phyloP scores from a whole-genome alignment of 1,140 invertebrate genomes.

The Epicauta chinensis region DNA sequence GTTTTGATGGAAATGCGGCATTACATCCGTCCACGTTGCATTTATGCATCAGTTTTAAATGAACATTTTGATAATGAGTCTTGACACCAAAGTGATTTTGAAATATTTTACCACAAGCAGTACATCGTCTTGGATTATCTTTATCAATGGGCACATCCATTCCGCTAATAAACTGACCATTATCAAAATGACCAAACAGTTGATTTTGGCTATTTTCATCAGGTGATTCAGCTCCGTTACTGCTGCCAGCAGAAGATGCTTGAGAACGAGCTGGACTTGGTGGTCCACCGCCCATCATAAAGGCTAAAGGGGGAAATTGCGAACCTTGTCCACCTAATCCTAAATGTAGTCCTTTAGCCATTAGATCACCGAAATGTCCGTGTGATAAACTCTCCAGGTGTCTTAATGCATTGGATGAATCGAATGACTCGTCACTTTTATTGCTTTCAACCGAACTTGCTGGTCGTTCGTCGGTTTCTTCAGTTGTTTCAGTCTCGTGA shows the following conservation, averaged over 20 bases:
- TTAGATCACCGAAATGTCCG: constrained; percentile 60
- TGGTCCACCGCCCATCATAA: constrained; percentile 42
- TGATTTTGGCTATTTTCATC: constrained; percentile 53
- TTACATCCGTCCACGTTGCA: constrained; percentile 95
- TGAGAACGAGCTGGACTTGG: constrained; percentile 52
- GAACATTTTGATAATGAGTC: constrained; percentile 93
- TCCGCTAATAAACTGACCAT: constrained; percentile 64
- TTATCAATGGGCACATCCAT: constrained; percentile 80
- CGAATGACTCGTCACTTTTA: constrained; percentile 55
- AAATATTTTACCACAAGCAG: constrained; percentile 88
- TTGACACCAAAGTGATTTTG: constrained; percentile 94
- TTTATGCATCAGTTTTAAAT: constrained; percentile 93
- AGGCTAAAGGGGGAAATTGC: constrained; percentile 41
- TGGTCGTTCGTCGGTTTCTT: constrained; percentile 42
- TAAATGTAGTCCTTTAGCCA: constrained; percentile 37
- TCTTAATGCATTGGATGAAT: constrained; percentile 65
- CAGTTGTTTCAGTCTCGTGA: constrained; percentile 34
- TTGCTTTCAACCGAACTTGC: constrained; percentile 52
- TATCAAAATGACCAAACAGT: constrained; percentile 63
- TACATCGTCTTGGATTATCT: constrained; percentile 73
- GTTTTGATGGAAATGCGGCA: constrained; percentile 90
- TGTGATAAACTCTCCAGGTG: constrained; percentile 75
- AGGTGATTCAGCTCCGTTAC: constrained; percentile 51
- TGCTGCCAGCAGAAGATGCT: constrained; percentile 48
- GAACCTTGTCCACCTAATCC: constrained; percentile 32